These are phyloP conservation scores for Drosophila athabasca DNA, from an alignment of 1,140 invertebrate genomes.

Conservation along the genomic window DNA sequence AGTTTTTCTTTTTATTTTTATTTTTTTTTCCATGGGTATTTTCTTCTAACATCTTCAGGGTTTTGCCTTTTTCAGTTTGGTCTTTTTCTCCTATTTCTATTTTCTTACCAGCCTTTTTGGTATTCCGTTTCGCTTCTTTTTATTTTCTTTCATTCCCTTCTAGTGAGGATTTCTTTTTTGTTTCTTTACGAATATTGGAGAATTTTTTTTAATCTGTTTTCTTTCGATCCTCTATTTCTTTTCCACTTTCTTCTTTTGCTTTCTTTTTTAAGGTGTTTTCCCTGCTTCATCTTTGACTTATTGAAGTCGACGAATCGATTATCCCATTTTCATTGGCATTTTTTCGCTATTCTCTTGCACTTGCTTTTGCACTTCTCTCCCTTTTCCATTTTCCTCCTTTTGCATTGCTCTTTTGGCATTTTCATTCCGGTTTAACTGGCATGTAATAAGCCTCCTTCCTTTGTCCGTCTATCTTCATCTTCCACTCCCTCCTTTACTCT, in stretches of 20 bases:
- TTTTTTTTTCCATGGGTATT: neutral
- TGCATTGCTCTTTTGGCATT: neutral
- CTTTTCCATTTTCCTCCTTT: neutral
- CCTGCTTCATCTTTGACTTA: conserved; percentile 16
- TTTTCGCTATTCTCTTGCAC: conserved; percentile 5
- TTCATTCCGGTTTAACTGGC: conserved; percentile 29
- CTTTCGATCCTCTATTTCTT: too few relatives aligned
- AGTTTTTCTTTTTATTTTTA: conserved; percentile 6
- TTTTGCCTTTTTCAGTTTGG: neutral
- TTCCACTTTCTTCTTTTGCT: neutral
- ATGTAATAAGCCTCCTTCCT: conserved; percentile 39
- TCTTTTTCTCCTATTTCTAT: neutral
- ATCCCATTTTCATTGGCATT: conserved; percentile 3
- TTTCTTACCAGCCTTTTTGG: neutral
- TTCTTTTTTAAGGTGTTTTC: neutral
- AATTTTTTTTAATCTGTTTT: neutral
- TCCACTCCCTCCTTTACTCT: neutral
- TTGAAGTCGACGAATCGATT: conserved; percentile 18
- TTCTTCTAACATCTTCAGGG: neutral
- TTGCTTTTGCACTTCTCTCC: neutral
- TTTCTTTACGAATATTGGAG: neutral
- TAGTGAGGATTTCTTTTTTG: too few relatives aligned
- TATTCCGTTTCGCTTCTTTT: neutral
- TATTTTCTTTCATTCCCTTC: too few relatives aligned
- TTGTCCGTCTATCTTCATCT: neutral